Conservation (phyloP, 2,888 invertebrate genomes). For the Zonitis immaculata region DNA sequence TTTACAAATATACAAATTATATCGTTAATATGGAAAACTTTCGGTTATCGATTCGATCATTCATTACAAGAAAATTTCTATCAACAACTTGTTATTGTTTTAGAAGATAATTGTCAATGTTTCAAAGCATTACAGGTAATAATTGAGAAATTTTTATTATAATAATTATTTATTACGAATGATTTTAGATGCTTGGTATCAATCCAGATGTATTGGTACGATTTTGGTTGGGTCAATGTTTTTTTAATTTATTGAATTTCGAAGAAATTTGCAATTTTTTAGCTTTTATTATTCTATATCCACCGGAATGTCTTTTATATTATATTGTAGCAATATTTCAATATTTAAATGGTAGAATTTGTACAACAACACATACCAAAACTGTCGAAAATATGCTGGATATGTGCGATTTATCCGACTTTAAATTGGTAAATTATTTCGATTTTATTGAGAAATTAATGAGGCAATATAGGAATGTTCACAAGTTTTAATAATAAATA, state of each 20-base stretch:
- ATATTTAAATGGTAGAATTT: constrained; percentile 21
- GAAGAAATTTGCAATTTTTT: constrained; percentile 30
- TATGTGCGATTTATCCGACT: constrained; percentile 22
- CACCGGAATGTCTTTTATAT: constrained; percentile 24
- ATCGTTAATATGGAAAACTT: constrained; percentile 25
- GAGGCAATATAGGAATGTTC: constrained; percentile 24
- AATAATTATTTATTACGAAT: too few relatives aligned
- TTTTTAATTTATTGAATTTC: constrained; percentile 27
- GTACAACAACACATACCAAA: constrained; percentile 14
- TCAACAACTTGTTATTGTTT: constrained; percentile 23
- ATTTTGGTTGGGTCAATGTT: constrained; percentile 29
- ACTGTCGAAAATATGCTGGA: constrained; percentile 16
- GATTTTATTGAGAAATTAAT: constrained; percentile 23
- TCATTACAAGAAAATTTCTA: constrained; percentile 21
- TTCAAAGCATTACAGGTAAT: constrained; percentile 14
- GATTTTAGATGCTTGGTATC: constrained; percentile 20
- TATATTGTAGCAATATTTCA: constrained; percentile 26
- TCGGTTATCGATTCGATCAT: constrained; percentile 15
- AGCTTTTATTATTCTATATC: constrained; percentile 23
- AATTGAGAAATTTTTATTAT: too few relatives aligned
- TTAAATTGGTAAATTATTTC: constrained; percentile 21
- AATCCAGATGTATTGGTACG: constrained; percentile 14
- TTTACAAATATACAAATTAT: constrained; percentile 20
- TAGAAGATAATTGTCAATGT: constrained; percentile 22
- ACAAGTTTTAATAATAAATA: constrained; percentile 13